These are phyloP conservation scores for Pseudomyrmex dendroicus DNA, from an alignment of 1,140 invertebrate genomes.

Conservation along the genomic window DNA sequence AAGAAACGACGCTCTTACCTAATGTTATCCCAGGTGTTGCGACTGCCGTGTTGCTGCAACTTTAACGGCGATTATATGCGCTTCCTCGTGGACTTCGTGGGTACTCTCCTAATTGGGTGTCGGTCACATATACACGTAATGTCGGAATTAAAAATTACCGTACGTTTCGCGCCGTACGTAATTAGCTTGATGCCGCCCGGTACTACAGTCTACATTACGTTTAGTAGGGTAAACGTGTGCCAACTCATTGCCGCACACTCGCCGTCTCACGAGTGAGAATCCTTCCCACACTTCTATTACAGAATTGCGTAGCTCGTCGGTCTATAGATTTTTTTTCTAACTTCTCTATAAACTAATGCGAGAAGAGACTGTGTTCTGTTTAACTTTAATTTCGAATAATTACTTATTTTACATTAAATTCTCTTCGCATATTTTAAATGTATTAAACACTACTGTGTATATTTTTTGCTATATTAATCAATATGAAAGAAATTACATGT, in stretches of 20 bases:
- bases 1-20: constrained; percentile 32
- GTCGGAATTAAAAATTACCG: constrained; percentile 64
- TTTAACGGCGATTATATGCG: constrained; percentile 47
- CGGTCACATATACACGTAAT: constrained; percentile 40
- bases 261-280: constrained; percentile 35
- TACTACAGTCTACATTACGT: constrained; percentile 25
- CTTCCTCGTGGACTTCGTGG: constrained; percentile 13
- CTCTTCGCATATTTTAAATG: not conserved
- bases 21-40: constrained; percentile 30
- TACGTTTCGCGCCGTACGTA: constrained; percentile 44
- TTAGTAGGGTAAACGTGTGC: constrained; percentile 55
- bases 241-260: constrained; percentile 42
- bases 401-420: not conserved
- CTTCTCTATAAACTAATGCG: constrained; percentile 2
- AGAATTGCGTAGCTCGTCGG: constrained; percentile 50
- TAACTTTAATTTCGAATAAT: not conserved
- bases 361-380: not conserved
- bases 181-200: constrained; percentile 46
- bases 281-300: constrained; percentile 67
- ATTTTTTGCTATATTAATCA: not conserved
- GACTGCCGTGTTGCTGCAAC: constrained; percentile 26
- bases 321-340: not conserved
- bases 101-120: constrained; percentile 37
- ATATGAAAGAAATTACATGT: not conserved
- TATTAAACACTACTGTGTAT: not conserved